Evolutionary conservation across 2,113 vertebrate species (phyloP).

Genomic region (Ammospiza caudacuta): DNA sequence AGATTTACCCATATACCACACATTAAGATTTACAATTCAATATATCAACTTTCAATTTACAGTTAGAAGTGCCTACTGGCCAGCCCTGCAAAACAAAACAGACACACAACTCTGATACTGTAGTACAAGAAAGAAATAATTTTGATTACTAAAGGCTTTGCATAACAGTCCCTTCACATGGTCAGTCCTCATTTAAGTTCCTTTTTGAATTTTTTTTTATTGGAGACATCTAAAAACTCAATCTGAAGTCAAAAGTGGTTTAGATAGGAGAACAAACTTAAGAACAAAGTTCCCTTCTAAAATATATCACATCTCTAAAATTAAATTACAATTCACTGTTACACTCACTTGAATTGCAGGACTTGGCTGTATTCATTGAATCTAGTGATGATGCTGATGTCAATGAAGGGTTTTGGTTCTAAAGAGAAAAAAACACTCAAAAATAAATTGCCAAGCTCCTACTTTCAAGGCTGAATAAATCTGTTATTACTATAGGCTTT

Average conservation of each 20-base stretch:
- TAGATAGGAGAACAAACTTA: background rate
- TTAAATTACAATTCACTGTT: background rate
- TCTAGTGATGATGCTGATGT: conserved; percentile 93
- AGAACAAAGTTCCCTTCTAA: background rate
- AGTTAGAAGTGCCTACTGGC: background rate
- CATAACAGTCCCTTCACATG: fast-evolving
- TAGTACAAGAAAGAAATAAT: background rate
- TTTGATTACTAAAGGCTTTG: background rate
- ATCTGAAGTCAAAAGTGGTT: background rate
- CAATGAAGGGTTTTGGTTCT: conserved; percentile 97
- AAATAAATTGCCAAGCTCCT: background rate
- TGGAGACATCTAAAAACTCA: background rate
- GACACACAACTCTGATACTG: background rate
- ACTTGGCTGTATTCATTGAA: conserved; percentile 96
- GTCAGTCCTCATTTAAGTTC: background rate
- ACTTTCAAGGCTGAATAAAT: background rate
- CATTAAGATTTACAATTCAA: background rate
- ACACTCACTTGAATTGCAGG: conserved; percentile 94
- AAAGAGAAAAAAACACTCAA: background rate
- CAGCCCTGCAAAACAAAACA: background rate
- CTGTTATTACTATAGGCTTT: background rate
- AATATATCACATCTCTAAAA: background rate
- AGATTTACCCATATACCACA: background rate
- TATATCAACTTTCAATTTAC: background rate
- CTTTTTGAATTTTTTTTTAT: background rate